Evolutionary conservation across 2,888 invertebrate species (phyloP).

Genomic region (Griposia aprilina): DNA sequence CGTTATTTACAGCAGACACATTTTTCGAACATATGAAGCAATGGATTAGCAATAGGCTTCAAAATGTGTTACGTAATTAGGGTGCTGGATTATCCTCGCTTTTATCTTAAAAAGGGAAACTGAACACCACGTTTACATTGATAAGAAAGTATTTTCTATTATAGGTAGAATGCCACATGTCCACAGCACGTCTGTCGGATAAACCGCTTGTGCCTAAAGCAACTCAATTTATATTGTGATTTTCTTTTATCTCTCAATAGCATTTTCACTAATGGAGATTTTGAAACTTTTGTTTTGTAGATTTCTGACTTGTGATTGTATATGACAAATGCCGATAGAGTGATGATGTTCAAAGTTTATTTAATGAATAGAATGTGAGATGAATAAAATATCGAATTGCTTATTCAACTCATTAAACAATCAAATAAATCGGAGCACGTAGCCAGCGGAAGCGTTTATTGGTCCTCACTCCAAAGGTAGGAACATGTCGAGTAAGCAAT

Average conservation of each 20-base stretch:
- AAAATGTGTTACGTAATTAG: too few species aligned
- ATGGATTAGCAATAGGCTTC: too few species aligned
- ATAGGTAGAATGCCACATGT: neutral
- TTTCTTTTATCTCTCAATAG: constrained; percentile 4
- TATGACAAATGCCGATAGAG: constrained; percentile 4
- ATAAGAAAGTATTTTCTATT: neutral
- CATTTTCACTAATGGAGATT: neutral
- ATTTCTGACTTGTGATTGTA: neutral
- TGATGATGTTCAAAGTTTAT: constrained; percentile 2
- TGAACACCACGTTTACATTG: neutral
- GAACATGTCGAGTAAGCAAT: constrained; percentile 78
- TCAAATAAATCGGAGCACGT: constrained; percentile 81
- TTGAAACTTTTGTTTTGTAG: constrained; percentile 1
- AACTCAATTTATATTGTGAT: constrained; percentile 30
- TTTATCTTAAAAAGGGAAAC: neutral
- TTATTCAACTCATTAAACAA: constrained; percentile 63
- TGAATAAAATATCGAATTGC: constrained; percentile 38
- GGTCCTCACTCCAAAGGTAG: constrained; percentile 74
- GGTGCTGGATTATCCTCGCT: neutral
- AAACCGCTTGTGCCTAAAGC: constrained; percentile 22
- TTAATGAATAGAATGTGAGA: constrained; percentile 25
- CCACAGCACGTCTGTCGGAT: neutral
- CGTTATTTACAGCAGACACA: too few species aligned
- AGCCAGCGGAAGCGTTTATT: constrained; percentile 80
- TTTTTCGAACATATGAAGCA: too few species aligned